Evolutionary conservation across 35 echinoderm and acorn worm species (phyloP).

Genomic region (Ophioderma brevispina): DNA sequence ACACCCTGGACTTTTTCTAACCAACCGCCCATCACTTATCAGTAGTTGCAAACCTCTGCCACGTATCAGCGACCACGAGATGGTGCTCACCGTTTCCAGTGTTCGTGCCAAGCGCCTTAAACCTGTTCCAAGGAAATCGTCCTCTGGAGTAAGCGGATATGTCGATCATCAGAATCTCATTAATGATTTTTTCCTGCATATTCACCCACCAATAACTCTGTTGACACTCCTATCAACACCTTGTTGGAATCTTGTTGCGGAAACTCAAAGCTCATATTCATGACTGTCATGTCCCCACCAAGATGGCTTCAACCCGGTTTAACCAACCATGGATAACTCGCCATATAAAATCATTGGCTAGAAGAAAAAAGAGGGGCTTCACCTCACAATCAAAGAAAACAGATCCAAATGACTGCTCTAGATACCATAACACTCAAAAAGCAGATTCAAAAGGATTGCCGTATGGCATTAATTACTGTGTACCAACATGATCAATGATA

Average conservation of each 20-base stretch:
- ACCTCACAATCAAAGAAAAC: neutral
- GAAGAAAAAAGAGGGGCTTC: slow-evolving; percentile 6
- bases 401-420: neutral
- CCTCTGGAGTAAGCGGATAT: slow-evolving; percentile 1
- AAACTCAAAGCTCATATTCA: neutral
- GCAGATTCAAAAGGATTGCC: neutral
- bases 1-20: slow-evolving; percentile 43
- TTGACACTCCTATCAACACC: slow-evolving; percentile 1
- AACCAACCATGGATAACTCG: too few species aligned
- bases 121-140: neutral
- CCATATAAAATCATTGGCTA: neutral
- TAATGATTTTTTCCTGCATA: neutral
- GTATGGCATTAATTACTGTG: too few species aligned
- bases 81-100: too few species aligned
- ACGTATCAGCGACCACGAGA: neutral
- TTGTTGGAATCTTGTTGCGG: neutral
- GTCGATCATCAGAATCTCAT: neutral
- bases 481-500: too few species aligned
- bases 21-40: slow-evolving; percentile 14
- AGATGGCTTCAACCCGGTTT: slow-evolving; percentile 31
- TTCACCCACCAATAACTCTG: neutral
- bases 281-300: slow-evolving; percentile 9
- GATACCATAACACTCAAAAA: neutral
- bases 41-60: slow-evolving; percentile 4
- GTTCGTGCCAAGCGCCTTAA: neutral